A percentile compares a stretch with the other conserved stretches of the same genome.
phyloP scores from a whole-genome alignment of 2,888 invertebrate species.

The Cheilosia pagana region DNA sequence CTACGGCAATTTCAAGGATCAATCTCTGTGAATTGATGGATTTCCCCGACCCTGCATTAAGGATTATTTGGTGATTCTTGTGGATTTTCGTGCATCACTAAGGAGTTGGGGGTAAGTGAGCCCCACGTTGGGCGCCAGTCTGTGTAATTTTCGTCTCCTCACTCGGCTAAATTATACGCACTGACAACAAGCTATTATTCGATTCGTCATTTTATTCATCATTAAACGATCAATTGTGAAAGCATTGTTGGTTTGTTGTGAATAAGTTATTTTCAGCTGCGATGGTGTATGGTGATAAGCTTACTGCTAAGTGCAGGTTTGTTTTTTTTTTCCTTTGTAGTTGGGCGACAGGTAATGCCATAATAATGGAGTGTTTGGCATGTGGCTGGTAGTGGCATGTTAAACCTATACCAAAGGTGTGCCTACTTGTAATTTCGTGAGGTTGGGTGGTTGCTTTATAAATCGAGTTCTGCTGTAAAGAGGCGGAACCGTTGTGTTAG shows the following conservation, averaged over 20 bases:
- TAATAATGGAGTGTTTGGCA: conserved; percentile 22
- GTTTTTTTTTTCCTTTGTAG: not conserved
- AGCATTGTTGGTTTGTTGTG: conserved; percentile 20
- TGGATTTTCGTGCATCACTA: conserved; percentile 40
- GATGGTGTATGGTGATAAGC: conserved; percentile 38
- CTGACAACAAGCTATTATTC: conserved; percentile 16
- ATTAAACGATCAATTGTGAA: conserved; percentile 46
- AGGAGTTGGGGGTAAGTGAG: conserved; percentile 51
- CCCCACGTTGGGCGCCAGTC: conserved; percentile 12
- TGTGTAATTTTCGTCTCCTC: conserved; percentile 26
- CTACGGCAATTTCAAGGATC: conserved; percentile 45
- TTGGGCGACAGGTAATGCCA: conserved; percentile 25
- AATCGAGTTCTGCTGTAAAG: conserved; percentile 49
- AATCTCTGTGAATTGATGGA: conserved; percentile 50
- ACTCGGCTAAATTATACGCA: conserved; percentile 25
- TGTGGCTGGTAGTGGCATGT: not conserved
- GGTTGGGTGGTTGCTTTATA: conserved; percentile 28
- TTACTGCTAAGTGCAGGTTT: conserved; percentile 16
- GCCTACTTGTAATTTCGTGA: not conserved
- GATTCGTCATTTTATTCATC: conserved; percentile 17
- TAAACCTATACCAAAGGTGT: not conserved
- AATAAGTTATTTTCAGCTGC: conserved; percentile 37
- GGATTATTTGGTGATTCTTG: conserved; percentile 57
- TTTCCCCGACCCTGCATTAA: conserved; percentile 26
- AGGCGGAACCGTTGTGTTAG: conserved; percentile 32